These are phyloP conservation scores for Torymus aiolomorphi DNA, from an alignment of 2,888 invertebrate genomes.

Conservation along the genomic window DNA sequence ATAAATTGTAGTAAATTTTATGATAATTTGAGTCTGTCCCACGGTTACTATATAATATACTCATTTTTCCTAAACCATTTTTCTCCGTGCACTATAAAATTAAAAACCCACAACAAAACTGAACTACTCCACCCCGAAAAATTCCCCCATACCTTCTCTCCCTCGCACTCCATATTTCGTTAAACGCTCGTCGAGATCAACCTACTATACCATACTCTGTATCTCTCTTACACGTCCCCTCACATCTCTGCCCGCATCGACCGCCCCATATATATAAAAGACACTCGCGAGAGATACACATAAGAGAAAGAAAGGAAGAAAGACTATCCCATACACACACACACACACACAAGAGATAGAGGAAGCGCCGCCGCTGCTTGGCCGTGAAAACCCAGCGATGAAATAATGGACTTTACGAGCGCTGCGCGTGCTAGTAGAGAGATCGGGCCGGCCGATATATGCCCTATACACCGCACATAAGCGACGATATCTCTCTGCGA, in stretches of 20 bases:
- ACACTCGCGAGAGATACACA: not conserved
- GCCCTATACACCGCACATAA: not conserved
- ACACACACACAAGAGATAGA: too few relatives aligned
- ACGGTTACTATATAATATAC: too few relatives aligned
- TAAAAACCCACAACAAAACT: too few relatives aligned
- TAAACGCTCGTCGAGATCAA: too few relatives aligned
- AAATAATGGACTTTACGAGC: conserved; percentile 22
- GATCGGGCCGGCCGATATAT: conserved; percentile 12
- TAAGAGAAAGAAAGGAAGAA: conserved; percentile 12
- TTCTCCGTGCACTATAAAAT: too few relatives aligned
- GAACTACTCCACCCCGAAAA: not conserved
- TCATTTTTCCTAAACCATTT: too few relatives aligned
- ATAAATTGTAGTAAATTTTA: too few relatives aligned
- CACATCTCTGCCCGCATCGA: not conserved
- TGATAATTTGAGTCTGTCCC: too few relatives aligned
- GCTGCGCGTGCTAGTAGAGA: not conserved
- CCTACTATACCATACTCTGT: not conserved
- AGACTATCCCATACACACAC: too few relatives aligned
- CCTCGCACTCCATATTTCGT: not conserved
- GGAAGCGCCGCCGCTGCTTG: too few relatives aligned
- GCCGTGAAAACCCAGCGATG: not conserved
- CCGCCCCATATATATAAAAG: not conserved
- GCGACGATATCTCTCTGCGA: too few relatives aligned
- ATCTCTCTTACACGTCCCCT: not conserved
- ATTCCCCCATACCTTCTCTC: not conserved